phyloP scores from a whole-genome alignment of 2,888 invertebrate species.

The Dolichopus griseipennis region DNA sequence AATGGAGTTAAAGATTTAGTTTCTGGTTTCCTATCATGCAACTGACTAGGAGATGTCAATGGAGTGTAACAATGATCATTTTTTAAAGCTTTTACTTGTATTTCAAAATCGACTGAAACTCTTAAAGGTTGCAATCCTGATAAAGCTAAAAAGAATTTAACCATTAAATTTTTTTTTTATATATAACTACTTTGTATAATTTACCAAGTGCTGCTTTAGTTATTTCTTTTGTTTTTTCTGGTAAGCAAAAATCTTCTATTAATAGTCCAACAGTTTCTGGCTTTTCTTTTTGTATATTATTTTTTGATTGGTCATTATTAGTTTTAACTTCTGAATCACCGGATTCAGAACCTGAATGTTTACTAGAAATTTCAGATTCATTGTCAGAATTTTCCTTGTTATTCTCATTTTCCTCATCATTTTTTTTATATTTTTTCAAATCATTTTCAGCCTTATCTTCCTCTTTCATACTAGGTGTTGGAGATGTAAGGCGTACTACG shows the following conservation, averaged over 20 bases:
- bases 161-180: not conserved
- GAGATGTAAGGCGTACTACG: conserved; percentile 50
- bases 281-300: conserved; percentile 24
- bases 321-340: conserved; percentile 22
- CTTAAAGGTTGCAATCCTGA: conserved; percentile 38
- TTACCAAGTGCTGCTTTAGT: conserved; percentile 45
- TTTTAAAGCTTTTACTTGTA: conserved; percentile 47
- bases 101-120: conserved; percentile 37
- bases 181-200: conserved; percentile 16
- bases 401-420: conserved; percentile 27
- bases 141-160: conserved; percentile 28
- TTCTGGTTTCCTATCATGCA: conserved; percentile 29
- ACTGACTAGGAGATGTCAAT: conserved; percentile 55
- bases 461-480: conserved; percentile 41
- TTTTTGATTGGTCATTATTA: conserved; percentile 11
- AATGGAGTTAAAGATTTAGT: conserved; percentile 25
- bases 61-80: conserved; percentile 78
- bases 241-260: conserved; percentile 56
- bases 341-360: conserved; percentile 23
- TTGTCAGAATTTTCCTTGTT: conserved; percentile 46
- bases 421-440: conserved; percentile 15
- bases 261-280: conserved; percentile 54
- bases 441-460: conserved; percentile 34
- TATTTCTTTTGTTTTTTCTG: conserved; percentile 41
- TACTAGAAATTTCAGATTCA: conserved; percentile 30